Conservation (phyloP, 2,797 vertebrate genomes). For the Danio tinwini region DNA sequence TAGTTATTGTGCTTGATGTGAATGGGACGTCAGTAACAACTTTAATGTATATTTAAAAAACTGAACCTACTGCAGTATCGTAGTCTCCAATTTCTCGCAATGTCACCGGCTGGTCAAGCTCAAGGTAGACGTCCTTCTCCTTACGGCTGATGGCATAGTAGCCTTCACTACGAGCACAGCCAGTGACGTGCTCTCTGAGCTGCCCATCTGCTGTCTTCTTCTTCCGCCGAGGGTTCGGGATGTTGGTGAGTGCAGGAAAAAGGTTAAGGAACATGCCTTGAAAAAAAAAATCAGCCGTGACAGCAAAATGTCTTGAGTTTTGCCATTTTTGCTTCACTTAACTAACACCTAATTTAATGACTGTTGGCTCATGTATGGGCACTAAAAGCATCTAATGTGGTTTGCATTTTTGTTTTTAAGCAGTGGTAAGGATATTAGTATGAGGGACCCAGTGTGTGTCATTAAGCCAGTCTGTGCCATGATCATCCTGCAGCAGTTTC, state of each 20-base stretch:
- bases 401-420: not conserved
- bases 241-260: conserved; percentile 85
- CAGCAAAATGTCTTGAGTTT: not conserved
- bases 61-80: conserved; percentile 75
- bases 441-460: conserved; percentile 96
- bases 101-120: conserved; percentile 85
- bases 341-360: not conserved
- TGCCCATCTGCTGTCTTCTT: conserved; percentile 80
- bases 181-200: conserved; percentile 88
- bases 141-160: conserved; percentile 94
- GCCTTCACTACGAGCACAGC: conserved; percentile 90
- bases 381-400: not conserved
- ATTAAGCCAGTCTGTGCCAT: conserved; percentile 90
- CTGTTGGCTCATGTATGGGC: not conserved
- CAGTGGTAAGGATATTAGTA: conserved; percentile 87
- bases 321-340: not conserved
- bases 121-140: conserved; percentile 92
- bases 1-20: no score
- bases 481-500: conserved; percentile 87
- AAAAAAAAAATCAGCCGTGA: not conserved
- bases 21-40: not conserved
- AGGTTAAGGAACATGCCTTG: conserved; percentile 78
- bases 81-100: conserved; percentile 82
- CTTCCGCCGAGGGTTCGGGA: conserved; percentile 87
- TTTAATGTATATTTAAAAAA: not conserved